These are phyloP conservation scores for Platycercus adscitus DNA, from an alignment of 2,113 vertebrate species.

Conservation along the genomic window DNA sequence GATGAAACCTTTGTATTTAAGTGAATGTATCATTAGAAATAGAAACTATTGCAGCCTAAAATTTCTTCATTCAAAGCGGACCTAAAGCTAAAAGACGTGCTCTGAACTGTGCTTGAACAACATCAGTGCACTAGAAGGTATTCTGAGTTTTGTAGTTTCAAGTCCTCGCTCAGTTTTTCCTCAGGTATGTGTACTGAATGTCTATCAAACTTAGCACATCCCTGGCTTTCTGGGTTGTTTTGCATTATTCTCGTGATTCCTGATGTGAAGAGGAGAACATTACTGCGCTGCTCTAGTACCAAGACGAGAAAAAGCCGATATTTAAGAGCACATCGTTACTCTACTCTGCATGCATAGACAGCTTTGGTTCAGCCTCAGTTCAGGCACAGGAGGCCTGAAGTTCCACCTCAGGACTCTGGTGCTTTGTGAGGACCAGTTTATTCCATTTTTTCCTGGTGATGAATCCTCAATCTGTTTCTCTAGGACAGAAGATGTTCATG, in stretches of 20 bases:
- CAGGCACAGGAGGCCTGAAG: background rate
- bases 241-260: background rate
- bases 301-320: background rate
- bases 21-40: conserved; percentile 52
- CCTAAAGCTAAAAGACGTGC: background rate
- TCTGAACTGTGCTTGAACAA: background rate
- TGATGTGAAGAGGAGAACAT: background rate
- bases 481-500: background rate
- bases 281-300: background rate
- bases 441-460: background rate
- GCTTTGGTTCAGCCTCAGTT: background rate
- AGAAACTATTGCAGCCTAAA: background rate
- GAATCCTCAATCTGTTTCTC: background rate
- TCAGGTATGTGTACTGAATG: background rate
- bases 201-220: background rate
- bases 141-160: background rate
- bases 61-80: background rate
- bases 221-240: background rate
- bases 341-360: background rate
- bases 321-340: background rate
- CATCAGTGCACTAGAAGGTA: background rate
- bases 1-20: conserved; percentile 63
- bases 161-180: background rate
- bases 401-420: background rate
- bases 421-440: background rate